phyloP scores from a whole-genome alignment of 2,113 vertebrate species.

The Campylomormyrus numenius region DNA sequence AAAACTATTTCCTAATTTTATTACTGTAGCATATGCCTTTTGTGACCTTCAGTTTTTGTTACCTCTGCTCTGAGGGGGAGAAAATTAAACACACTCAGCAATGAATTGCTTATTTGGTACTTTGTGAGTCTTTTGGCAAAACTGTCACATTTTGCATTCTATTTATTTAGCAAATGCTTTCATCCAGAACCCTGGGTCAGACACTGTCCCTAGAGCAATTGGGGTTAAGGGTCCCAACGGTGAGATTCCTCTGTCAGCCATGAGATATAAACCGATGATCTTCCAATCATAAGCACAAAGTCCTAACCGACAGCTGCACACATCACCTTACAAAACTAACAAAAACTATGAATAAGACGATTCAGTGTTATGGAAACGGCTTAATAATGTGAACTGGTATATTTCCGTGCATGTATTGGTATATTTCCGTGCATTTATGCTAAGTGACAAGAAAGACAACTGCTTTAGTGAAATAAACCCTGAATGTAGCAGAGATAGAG shows the following conservation, averaged over 20 bases:
- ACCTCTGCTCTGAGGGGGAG: neutral
- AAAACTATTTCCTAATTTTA: conserved; percentile 13
- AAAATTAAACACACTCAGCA: neutral
- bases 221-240: neutral
- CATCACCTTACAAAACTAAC: neutral
- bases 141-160: neutral
- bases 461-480: neutral
- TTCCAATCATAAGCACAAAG: neutral
- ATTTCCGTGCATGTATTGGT: neutral
- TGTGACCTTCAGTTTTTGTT: neutral
- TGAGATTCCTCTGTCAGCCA: neutral
- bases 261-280: neutral
- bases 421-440: neutral
- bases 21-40: neutral
- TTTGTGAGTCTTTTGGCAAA: neutral
- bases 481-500: neutral
- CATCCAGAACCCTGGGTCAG: neutral
- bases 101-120: neutral
- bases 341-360: neutral
- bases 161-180: neutral
- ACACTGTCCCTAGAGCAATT: neutral
- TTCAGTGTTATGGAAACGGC: neutral
- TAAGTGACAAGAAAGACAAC: neutral
- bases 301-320: neutral
- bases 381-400: neutral